phyloP scores from a whole-genome alignment of 2,797 vertebrate genomes.

The Myotis findleyi region DNA sequence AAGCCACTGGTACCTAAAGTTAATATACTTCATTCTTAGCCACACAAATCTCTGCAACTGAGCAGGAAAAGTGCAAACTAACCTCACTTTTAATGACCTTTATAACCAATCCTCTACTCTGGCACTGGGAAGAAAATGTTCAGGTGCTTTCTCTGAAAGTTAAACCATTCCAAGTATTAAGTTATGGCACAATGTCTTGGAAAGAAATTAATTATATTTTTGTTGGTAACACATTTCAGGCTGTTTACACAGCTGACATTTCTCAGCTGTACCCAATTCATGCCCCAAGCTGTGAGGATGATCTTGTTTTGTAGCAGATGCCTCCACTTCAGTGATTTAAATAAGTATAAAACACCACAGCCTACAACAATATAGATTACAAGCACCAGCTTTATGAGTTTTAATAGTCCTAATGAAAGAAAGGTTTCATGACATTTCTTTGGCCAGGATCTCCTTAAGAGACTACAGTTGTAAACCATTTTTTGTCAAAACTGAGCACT shows the following conservation, averaged over 20 bases:
- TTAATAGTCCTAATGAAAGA: slow-evolving; percentile 77
- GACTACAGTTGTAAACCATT: slow-evolving; percentile 82
- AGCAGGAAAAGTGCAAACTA: slow-evolving; percentile 84
- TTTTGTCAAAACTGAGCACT: slow-evolving; percentile 77
- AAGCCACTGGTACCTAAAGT: slow-evolving; percentile 42
- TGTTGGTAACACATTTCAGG: slow-evolving; percentile 88
- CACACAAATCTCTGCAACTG: slow-evolving; percentile 85
- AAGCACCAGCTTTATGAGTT: slow-evolving; percentile 80
- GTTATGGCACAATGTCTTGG: slow-evolving; percentile 85
- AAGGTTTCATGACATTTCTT: slow-evolving; percentile 70
- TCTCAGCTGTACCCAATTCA: slow-evolving; percentile 86
- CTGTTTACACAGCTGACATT: slow-evolving; percentile 91
- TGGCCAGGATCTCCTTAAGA: slow-evolving; percentile 79
- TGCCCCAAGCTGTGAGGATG: slow-evolving; percentile 86
- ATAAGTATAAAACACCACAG: slow-evolving; percentile 83
- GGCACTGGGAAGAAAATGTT: slow-evolving; percentile 74
- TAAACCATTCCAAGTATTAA: slow-evolving; percentile 87
- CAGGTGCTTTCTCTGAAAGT: slow-evolving; percentile 80
- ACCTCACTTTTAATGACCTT: slow-evolving; percentile 83
- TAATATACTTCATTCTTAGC: slow-evolving; percentile 75
- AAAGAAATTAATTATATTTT: slow-evolving; percentile 91
- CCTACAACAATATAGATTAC: slow-evolving; percentile 87
- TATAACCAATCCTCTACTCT: slow-evolving; percentile 70
- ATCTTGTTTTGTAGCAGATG: slow-evolving; percentile 86
- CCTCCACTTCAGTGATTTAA: slow-evolving; percentile 87